Evolutionary conservation across 2,797 vertebrate genomes (phyloP).

Genomic region (Linurgus olivaceus): DNA sequence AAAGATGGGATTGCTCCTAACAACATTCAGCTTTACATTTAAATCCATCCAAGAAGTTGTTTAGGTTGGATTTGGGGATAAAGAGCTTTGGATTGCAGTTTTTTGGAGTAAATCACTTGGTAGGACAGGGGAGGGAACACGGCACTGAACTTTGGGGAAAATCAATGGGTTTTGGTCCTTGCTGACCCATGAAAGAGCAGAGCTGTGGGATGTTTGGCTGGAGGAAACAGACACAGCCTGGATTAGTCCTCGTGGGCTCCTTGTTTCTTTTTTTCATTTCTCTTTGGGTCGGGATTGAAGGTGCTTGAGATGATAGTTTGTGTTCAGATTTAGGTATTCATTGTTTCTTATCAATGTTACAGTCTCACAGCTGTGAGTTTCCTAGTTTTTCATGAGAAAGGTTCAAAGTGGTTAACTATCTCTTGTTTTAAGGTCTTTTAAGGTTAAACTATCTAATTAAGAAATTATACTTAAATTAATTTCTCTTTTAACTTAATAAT

Average conservation of each 20-base stretch:
- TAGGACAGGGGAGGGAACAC: not conserved
- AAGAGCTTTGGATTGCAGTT: accelerated
- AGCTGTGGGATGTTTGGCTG: not conserved
- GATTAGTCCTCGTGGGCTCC: not conserved
- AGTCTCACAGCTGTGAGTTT: not conserved
- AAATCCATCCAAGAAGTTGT: not conserved
- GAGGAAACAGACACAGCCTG: not conserved
- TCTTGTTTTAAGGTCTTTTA: not conserved
- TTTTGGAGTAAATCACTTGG: not conserved
- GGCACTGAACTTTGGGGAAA: accelerated
- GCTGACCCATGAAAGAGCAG: accelerated
- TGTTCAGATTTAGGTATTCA: not conserved
- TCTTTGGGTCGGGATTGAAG: not conserved
- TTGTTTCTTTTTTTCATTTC: not conserved
- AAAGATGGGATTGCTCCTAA: accelerated
- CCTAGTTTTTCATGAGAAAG: not conserved
- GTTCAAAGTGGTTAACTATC: not conserved
- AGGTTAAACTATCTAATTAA: not conserved
- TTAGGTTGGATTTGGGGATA: not conserved
- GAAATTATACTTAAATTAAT: not conserved
- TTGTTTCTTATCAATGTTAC: not conserved
- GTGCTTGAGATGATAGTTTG: not conserved
- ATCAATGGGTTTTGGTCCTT: accelerated
- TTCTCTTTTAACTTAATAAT: not conserved
- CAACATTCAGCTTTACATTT: not conserved